These are phyloP conservation scores for Philopotamus ludificatus DNA, from an alignment of 1,140 invertebrate genomes.

Conservation along the genomic window DNA sequence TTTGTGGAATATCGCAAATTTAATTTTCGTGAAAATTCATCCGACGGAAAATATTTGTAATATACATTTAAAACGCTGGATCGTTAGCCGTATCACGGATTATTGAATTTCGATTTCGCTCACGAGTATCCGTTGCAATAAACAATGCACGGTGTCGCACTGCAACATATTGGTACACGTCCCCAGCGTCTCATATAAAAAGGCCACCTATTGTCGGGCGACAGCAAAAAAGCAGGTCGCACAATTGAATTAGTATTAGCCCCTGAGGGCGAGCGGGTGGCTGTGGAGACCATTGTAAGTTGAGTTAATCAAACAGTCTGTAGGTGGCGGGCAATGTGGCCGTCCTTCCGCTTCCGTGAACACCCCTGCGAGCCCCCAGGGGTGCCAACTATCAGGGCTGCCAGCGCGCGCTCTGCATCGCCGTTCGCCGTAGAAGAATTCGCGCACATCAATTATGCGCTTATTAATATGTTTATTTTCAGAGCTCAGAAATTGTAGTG, in stretches of 20 bases:
- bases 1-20: neutral
- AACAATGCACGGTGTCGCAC: neutral
- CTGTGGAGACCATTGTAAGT: slow-evolving; percentile 12
- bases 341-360: slow-evolving; percentile 32
- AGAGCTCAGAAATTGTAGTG: too few species aligned
- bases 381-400: slow-evolving; percentile 9
- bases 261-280: slow-evolving; percentile 11
- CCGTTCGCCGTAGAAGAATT: too few species aligned
- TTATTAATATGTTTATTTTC: too few species aligned
- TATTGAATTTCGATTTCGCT: neutral
- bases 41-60: neutral
- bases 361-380: slow-evolving; percentile 19
- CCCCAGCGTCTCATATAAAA: slow-evolving; percentile 2
- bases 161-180: slow-evolving; percentile 10
- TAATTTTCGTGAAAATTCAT: too few species aligned
- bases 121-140: neutral
- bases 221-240: slow-evolving; percentile 27
- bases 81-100: neutral
- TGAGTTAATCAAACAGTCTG: slow-evolving; percentile 39
- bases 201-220: slow-evolving; percentile 10
- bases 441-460: too few species aligned
- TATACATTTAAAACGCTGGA: neutral
- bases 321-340: slow-evolving; percentile 21
- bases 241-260: slow-evolving; percentile 42
- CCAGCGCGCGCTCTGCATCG: too few species aligned